Evolutionary conservation across 1,140 invertebrate genomes (phyloP), one percentile per base, ranked within the genome.

Genomic region (Schlechtendalia chinensis): DNA sequence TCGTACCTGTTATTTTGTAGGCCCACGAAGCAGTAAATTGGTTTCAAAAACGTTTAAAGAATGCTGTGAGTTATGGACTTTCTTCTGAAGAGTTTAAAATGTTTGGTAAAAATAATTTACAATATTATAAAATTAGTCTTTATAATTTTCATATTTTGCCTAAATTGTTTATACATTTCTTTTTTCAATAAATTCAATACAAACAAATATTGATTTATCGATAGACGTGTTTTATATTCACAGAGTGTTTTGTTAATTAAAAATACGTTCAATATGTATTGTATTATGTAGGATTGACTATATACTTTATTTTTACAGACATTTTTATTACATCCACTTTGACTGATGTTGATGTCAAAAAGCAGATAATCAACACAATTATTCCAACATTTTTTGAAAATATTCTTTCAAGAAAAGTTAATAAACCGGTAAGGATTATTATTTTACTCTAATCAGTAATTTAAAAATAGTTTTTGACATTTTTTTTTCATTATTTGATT

Each of bases 241-340:
- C 1, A 63, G 29, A 29, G 8, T 17, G 24, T 29, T 10, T 17
- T 63, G 27, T 63, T 63, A 5, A 17, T 0, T 65, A n/a, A 32
- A 65, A 39, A 11, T 4, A n/a, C 1, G 11, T 65, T 39, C 2
- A n/a, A 8, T 29, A n/a, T n/a, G n/a, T n/a, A n/a, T n/a, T n/a
- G n/a, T n/a, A n/a, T n/a, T n/a, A n/a, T n/a, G n/a, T n/a, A n/a
- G n/a, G n/a, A n/a, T n/a, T n/a, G n/a, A n/a, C n/a, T n/a, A n/a
- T n/a, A 39, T 39, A 4, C 32, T 39, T 39, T 19, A 17, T 47
- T 63, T 59, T 79, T 63, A 19, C 12, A 79, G 75, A 79, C 5
- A 47, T 63, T 45, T 79, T 79, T 63, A 79, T 79, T 29, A 63
- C 75, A 47, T 79, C 75, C 63, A 79, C 75, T 63, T 29, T 79